These are phyloP conservation scores for Lepilemur septentrionalis DNA, from an alignment of 2,797 vertebrate genomes.

Conservation along the genomic window DNA sequence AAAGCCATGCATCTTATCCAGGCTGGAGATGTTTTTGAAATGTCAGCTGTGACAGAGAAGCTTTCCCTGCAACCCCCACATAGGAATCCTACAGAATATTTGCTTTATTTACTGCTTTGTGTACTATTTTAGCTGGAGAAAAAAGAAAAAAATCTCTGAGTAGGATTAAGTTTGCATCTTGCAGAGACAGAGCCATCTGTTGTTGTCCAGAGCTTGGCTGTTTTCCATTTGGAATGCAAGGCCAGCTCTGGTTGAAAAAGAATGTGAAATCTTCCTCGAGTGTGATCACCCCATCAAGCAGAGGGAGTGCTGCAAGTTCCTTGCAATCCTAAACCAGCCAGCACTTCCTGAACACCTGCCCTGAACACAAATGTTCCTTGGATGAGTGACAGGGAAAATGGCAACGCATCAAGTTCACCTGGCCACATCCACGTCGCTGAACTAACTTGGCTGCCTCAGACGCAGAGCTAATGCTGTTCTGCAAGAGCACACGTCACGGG, in stretches of 20 bases:
- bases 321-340: background rate
- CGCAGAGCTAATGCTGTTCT: background rate
- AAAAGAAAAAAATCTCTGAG: constrained; percentile 49
- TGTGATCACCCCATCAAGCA: background rate
- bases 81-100: constrained; percentile 23
- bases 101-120: constrained; percentile 21
- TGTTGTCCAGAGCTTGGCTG: constrained; percentile 29
- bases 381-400: background rate
- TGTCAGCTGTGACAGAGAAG: background rate
- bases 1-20: background rate
- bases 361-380: background rate
- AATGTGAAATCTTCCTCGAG: background rate
- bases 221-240: background rate
- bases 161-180: background rate
- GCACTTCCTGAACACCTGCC: background rate
- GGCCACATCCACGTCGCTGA: background rate
- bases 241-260: background rate
- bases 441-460: background rate
- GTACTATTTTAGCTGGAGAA: constrained; percentile 26
- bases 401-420: background rate
- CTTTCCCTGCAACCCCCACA: background rate
- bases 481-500: no score
- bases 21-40: constrained; percentile 38
- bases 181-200: constrained; percentile 30
- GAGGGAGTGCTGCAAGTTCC: background rate